Percentiles rank a stretch among this genome's conserved stretches.
phyloP scores from a whole-genome alignment of 1,140 invertebrate genomes.

The Radopholus similis region DNA sequence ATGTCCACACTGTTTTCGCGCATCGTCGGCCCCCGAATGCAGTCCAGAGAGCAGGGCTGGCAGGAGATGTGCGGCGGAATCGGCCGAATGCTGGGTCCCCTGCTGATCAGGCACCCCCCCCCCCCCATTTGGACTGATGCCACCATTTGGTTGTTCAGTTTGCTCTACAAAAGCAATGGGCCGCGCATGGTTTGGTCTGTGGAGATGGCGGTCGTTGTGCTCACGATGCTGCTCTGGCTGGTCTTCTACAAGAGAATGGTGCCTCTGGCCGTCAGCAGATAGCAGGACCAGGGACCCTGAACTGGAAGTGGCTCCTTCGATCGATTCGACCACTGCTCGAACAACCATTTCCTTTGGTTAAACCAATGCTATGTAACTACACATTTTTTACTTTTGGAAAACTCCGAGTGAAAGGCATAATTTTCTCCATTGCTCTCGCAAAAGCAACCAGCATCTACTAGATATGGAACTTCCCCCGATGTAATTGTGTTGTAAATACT shows the following conservation, averaged over 20 bases:
- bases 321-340: too few species aligned
- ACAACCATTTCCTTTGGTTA: too few species aligned
- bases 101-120: constrained; percentile 18
- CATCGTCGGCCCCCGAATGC: constrained; percentile 37
- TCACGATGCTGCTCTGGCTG: constrained; percentile 18
- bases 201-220: constrained; percentile 9
- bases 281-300: too few species aligned
- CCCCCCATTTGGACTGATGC: not conserved
- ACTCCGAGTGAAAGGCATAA: too few species aligned
- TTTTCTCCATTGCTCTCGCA: too few species aligned
- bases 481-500: too few species aligned
- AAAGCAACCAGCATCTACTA: too few species aligned
- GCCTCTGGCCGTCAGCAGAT: too few species aligned
- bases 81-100: constrained; percentile 22
- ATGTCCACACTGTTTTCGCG: constrained; percentile 38
- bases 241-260: constrained; percentile 21
- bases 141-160: constrained; percentile 16
- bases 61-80: constrained; percentile 22
- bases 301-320: too few species aligned
- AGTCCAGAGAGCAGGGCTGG: constrained; percentile 38
- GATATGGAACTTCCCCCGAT: too few species aligned
- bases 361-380: too few species aligned
- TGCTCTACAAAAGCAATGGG: constrained; percentile 23
- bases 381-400: too few species aligned
- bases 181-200: constrained; percentile 23